phyloP scores from a whole-genome alignment of 2,888 invertebrate species.

The Eutolmus rufibarbis region DNA sequence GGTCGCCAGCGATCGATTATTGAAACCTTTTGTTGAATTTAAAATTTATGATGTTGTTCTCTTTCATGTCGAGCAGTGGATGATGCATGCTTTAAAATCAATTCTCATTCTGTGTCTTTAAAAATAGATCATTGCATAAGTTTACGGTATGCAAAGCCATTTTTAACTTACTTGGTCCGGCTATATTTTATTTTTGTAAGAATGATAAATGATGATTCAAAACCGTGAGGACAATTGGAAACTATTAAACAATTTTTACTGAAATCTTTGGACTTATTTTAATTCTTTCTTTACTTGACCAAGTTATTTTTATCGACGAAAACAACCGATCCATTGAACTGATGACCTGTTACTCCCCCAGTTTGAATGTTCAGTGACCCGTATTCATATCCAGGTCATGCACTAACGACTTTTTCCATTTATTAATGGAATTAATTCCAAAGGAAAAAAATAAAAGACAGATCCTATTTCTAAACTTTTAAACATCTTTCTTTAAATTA shows the following conservation, averaged over 20 bases:
- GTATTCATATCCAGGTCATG: not conserved
- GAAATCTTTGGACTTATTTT: not conserved
- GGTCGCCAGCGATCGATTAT: constrained; percentile 7
- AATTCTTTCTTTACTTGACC: not conserved
- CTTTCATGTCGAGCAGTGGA: not conserved
- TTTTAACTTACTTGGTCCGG: not conserved
- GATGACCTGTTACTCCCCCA: not conserved
- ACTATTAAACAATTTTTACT: not conserved
- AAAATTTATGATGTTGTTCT: constrained; percentile 9
- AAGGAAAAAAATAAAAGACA: not conserved
- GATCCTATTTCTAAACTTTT: not conserved
- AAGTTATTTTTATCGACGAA: not conserved
- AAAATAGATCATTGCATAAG: not conserved
- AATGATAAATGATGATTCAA: not conserved
- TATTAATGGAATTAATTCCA: not conserved
- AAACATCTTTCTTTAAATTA: not conserved
- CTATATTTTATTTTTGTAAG: not conserved
- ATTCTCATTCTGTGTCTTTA: not conserved
- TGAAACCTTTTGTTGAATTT: constrained; percentile 12
- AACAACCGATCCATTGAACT: not conserved
- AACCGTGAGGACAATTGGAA: not conserved
- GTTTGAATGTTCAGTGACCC: not conserved
- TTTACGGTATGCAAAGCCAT: not conserved
- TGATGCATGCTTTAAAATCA: not conserved
- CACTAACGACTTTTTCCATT: not conserved